Base-by-base conservation (phyloP, 2,797 vertebrate genomes). In the Acanthis flammea region DNA sequence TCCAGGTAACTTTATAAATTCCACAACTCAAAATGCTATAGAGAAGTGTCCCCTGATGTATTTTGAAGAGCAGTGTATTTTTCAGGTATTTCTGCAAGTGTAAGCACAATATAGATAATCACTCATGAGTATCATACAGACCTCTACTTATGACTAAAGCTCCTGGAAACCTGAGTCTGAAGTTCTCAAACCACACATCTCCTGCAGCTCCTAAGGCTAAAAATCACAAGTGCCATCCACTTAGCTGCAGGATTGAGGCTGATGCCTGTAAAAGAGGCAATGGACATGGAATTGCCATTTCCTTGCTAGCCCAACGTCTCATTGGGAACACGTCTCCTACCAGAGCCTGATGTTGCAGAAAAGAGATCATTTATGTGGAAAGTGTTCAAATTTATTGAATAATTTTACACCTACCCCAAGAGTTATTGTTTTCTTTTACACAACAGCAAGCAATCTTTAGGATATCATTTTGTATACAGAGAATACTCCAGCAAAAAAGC, bases 21-120 rank as follows among this genome's bases (percentile, higher is more conserved):
- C 31, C 73, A 70, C 30, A 28, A 86, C 21, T 31, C 73, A 50
- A 86, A 89, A 82, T 16, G 27, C 60, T 55, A 50, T 1, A 39
- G 27, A 23, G n/a, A 51, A 83, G 44, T 42, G 42, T 84, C 54
- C 45, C 54, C 47, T 65, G 23, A 60, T 66, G 22, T 30, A 60
- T 71, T 50, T 63, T 58, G 57, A 88, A 57, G 5, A 97, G 91
- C 24, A 97, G 70, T 42, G 37, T 84, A 96, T 97, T 95, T 97
- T 97, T 95, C 96, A 97, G 94, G 92, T 95, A 95, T 95, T 95
- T 91, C 78, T 78, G 83, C 95, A 92, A 90, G 74, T 48, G 31
- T 74, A 95, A 80, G 84, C 83, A 90, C 58, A 65, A 84, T 62
- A 89, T 76, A 92, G 91, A 76, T 47, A 94, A 95, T 97, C 80